Evolutionary conservation across 2,888 invertebrate genomes (phyloP).

Genomic region (Mythimna vitellina): DNA sequence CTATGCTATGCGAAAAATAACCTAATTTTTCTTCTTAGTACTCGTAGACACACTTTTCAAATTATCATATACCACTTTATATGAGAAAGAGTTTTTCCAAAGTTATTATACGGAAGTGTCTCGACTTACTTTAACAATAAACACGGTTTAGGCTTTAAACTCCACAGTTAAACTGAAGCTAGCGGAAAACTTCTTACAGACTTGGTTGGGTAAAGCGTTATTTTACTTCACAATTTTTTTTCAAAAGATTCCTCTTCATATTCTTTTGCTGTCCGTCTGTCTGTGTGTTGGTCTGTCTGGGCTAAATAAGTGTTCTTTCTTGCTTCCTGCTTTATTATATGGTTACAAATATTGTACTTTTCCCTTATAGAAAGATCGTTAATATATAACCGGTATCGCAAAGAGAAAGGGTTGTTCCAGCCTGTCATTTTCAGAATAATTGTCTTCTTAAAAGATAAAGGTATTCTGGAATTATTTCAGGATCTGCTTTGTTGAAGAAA

Average conservation of each 20-base stretch:
- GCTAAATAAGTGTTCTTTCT: not conserved
- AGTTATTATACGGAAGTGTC: constrained; percentile 28
- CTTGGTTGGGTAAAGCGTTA: constrained; percentile 1
- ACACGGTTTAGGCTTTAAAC: constrained; percentile 59
- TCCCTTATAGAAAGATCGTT: too few relatives aligned
- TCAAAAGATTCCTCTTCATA: too few relatives aligned
- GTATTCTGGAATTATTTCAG: not conserved
- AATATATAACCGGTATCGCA: too few relatives aligned
- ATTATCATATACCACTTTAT: constrained; percentile 6
- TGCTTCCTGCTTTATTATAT: not conserved
- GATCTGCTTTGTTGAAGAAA: not conserved
- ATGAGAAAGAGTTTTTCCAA: constrained; percentile 24
- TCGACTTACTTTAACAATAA: constrained; percentile 51
- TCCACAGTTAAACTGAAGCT: constrained; percentile 30
- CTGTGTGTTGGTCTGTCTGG: not conserved
- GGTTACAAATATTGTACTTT: too few relatives aligned
- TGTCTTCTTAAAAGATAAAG: not conserved
- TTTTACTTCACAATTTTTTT: not conserved
- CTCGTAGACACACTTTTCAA: not conserved
- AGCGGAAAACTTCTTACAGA: constrained; percentile 28
- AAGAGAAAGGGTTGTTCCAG: too few relatives aligned
- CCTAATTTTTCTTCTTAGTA: not conserved
- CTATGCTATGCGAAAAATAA: not conserved
- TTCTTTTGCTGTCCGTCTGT: too few relatives aligned
- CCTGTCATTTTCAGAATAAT: not conserved